Conservation (phyloP, 2,888 invertebrate genomes). For the Drosophila emarginata region DNA sequence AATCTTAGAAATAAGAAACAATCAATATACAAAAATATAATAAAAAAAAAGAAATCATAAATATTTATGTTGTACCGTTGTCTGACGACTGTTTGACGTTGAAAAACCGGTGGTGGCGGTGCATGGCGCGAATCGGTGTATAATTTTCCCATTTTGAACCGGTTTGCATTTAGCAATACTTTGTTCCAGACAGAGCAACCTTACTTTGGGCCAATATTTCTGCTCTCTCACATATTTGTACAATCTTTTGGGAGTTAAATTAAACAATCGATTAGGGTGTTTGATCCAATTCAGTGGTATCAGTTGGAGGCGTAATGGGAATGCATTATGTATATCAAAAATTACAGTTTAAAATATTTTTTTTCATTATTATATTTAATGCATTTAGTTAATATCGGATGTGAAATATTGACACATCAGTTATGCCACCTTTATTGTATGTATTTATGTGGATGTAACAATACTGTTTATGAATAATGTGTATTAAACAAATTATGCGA, state of each 20-base stretch:
- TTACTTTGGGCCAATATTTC: conserved; percentile 5
- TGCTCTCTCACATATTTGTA: background rate
- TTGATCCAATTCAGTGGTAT: background rate
- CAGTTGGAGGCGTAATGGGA: background rate
- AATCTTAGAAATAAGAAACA: conserved; percentile 56
- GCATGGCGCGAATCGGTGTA: conserved; percentile 30
- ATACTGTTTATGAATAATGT: conserved; percentile 25
- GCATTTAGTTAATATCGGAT: conserved; percentile 14
- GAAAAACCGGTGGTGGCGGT: conserved; percentile 51
- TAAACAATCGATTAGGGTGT: conserved; percentile 8
- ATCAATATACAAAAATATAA: conserved; percentile 28
- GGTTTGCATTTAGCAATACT: conserved; percentile 57
- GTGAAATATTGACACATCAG: conserved; percentile 36
- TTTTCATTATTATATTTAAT: background rate
- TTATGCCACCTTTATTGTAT: background rate
- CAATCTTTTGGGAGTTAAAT: background rate
- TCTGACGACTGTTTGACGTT: conserved; percentile 32
- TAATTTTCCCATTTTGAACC: conserved; percentile 55
- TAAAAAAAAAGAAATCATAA: conserved; percentile 58
- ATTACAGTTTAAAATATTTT: background rate
- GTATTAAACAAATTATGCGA: conserved; percentile 28
- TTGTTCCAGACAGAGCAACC: background rate
- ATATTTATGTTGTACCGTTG: conserved; percentile 58
- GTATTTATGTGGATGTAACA: background rate
- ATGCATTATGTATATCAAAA: background rate